These are phyloP conservation scores for Haliclona indistincta DNA, from an alignment of 37 sponge, comb jelly and placozoan species.

Conservation along the genomic window DNA sequence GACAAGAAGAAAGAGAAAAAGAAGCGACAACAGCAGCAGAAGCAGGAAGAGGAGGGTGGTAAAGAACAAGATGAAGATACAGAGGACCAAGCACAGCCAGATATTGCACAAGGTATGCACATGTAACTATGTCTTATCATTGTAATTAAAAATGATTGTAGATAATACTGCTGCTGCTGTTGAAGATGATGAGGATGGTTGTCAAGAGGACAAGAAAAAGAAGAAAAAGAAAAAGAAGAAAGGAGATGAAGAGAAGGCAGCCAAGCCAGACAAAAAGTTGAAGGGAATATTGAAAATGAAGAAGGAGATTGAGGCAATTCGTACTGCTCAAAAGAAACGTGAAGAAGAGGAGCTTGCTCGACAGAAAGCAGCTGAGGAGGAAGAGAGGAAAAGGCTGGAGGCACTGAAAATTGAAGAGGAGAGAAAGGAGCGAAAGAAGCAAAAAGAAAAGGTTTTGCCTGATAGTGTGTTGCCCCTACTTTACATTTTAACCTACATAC, in stretches of 20 bases:
- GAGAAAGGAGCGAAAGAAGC: constrained; percentile 65
- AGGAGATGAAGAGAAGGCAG: constrained; percentile 43
- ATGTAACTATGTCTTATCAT: not conserved
- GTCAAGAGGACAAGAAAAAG: constrained; percentile 50
- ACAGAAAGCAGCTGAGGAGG: constrained; percentile 74
- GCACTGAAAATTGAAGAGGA: constrained; percentile 70
- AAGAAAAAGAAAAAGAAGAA: constrained; percentile 83
- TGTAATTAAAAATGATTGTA: not conserved
- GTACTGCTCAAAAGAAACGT: constrained; percentile 60
- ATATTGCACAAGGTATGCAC: not conserved
- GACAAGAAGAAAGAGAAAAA: constrained; percentile 50
- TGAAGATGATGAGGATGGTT: constrained; percentile 17
- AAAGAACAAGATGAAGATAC: not conserved
- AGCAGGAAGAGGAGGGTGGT: constrained; percentile 8
- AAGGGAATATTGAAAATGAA: constrained; percentile 63
- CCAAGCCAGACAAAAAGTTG: constrained; percentile 5
- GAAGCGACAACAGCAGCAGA: constrained; percentile 43
- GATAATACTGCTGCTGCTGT: constrained; percentile 11
- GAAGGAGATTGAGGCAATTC: constrained; percentile 54
- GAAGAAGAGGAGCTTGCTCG: constrained; percentile 69
- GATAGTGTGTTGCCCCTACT: not conserved
- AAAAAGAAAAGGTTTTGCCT: constrained; percentile 64
- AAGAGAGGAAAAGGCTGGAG: constrained; percentile 55
- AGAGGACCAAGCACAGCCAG: not conserved
- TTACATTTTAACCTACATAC: not conserved